These are phyloP conservation scores for Patiria pectinifera DNA, from an alignment of 53 echinoderm and acorn worm species.

Conservation along the genomic window DNA sequence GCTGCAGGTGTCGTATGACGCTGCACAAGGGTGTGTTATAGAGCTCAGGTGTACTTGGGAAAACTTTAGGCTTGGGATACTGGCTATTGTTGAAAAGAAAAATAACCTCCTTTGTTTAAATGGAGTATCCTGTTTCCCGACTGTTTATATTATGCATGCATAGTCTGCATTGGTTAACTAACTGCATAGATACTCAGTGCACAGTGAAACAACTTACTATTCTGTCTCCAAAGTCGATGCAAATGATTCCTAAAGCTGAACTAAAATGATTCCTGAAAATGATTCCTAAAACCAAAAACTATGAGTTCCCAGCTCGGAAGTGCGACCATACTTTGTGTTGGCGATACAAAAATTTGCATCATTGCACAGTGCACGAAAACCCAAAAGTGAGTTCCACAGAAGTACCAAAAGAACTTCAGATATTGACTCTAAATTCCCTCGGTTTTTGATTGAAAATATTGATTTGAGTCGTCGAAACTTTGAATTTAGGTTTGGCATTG, in stretches of 20 bases:
- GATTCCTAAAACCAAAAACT: not conserved
- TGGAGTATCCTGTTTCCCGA: not conserved
- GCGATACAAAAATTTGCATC: no score
- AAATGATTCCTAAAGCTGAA: not conserved
- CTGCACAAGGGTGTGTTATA: not conserved
- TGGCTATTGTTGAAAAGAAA: slow-evolving; percentile 1
- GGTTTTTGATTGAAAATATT: no score
- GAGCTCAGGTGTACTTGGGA: not conserved
- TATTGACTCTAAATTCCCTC: no score
- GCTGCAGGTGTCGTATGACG: slow-evolving; percentile 16
- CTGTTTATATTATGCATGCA: slow-evolving; percentile 15
- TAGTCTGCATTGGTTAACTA: not conserved
- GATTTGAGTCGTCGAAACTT: no score
- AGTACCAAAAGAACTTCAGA: no score
- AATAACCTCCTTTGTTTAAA: not conserved
- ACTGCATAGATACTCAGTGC: not conserved
- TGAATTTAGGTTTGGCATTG: no score
- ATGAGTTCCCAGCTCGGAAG: not conserved
- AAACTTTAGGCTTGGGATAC: not conserved
- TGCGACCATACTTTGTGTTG: no score
- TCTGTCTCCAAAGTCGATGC: no score
- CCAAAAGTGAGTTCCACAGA: no score
- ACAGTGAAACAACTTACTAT: not conserved
- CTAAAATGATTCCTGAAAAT: not conserved
- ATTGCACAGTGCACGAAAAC: no score